A percentile compares a stretch with the other conserved stretches of the same genome.
Conservation (phyloP, 2,888 invertebrate species). For the Anorthoa munda region DNA sequence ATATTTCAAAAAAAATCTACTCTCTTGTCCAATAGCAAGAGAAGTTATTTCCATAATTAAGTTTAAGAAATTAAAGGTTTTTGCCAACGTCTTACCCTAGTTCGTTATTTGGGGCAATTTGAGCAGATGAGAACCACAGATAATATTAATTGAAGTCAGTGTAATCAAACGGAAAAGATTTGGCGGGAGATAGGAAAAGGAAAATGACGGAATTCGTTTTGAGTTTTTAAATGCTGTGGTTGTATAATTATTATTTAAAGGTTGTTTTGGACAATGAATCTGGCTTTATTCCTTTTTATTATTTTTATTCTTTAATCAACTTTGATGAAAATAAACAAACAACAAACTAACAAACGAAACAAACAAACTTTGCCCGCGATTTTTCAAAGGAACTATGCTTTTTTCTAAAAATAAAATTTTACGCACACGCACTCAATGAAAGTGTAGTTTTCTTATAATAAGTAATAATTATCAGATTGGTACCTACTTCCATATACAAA, state of each 20-base stretch:
- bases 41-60: conserved; percentile 21
- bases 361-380: too few relatives aligned
- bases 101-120: conserved; percentile 45
- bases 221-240: not conserved
- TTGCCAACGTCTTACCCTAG: not conserved
- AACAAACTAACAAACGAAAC: too few relatives aligned
- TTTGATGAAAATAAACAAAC: too few relatives aligned
- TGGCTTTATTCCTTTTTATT: not conserved
- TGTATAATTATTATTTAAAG: not conserved
- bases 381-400: too few relatives aligned
- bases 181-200: conserved; percentile 16
- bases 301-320: not conserved
- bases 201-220: conserved; percentile 23
- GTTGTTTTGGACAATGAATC: not conserved
- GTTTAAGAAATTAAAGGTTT: not conserved
- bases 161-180: conserved; percentile 55
- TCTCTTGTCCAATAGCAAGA: conserved; percentile 20
- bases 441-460: too few relatives aligned
- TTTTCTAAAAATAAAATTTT: too few relatives aligned
- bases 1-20: not conserved
- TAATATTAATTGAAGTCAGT: conserved; percentile 56
- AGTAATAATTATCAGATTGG: too few relatives aligned
- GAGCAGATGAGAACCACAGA: conserved; percentile 44
- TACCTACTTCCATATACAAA: too few relatives aligned
- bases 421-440: too few relatives aligned